These are phyloP conservation scores for Vanessa atalanta DNA, from an alignment of 1,140 invertebrate genomes.

Conservation along the genomic window DNA sequence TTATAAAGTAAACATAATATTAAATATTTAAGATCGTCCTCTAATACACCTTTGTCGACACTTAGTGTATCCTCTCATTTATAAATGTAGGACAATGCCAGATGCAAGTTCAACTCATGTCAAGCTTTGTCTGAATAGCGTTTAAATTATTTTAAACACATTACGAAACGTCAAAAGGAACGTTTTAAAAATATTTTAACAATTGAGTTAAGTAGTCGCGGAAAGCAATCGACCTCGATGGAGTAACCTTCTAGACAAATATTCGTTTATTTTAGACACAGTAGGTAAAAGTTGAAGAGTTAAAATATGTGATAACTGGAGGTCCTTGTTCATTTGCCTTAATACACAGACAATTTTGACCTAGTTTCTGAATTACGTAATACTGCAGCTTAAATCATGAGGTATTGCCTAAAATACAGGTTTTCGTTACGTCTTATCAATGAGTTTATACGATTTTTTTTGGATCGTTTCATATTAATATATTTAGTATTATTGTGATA, in stretches of 20 bases:
- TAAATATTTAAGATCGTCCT: background rate
- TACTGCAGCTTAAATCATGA: background rate
- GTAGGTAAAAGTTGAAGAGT: constrained; percentile 43
- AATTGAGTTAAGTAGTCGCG: constrained; percentile 33
- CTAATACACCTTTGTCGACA: background rate
- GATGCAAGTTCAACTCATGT: constrained; percentile 46
- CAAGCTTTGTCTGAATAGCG: constrained; percentile 22
- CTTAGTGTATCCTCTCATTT: constrained; percentile 36
- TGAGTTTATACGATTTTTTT: too few species aligned
- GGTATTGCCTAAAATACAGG: background rate
- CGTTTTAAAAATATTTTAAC: constrained; percentile 22
- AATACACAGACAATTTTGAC: constrained; percentile 10
- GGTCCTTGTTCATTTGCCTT: constrained; percentile 31
- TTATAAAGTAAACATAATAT: background rate
- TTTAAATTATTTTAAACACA: constrained; percentile 10
- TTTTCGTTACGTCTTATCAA: background rate
- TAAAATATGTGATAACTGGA: constrained; percentile 14
- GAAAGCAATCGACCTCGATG: constrained; percentile 47
- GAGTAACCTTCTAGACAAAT: constrained; percentile 49
- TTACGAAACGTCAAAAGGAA: constrained; percentile 18
- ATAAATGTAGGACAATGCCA: constrained; percentile 64
- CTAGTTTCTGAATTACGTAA: constrained; percentile 5
- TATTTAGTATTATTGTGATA: too few species aligned
- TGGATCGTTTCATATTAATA: too few species aligned
- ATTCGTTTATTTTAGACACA: constrained; percentile 44